Percentiles rank a stretch among this genome's conserved stretches.
Conservation (phyloP, 2,888 invertebrate species). For the Kuschelorhynchus macadamiae region DNA sequence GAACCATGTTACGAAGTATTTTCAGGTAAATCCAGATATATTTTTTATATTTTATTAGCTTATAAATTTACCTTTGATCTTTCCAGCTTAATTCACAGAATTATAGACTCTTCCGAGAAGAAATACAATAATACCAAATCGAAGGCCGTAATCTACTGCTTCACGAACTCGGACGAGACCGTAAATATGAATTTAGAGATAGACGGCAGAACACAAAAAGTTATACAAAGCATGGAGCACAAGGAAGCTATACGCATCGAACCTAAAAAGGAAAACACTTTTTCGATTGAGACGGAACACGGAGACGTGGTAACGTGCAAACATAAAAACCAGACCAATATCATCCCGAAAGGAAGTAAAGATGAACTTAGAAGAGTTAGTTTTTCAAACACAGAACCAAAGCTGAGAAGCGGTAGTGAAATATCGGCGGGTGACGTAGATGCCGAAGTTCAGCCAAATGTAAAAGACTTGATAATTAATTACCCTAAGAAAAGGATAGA, state of each 20-base stretch:
- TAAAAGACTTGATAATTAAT: constrained; percentile 49
- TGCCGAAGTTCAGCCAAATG: constrained; percentile 42
- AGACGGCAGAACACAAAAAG: constrained; percentile 42
- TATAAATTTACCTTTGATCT: constrained; percentile 1
- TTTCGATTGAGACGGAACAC: constrained; percentile 53
- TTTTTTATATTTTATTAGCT: background rate
- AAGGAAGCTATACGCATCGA: constrained; percentile 12
- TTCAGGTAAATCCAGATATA: constrained; percentile 47
- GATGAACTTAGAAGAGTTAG: constrained; percentile 19
- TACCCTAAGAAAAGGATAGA: constrained; percentile 50
- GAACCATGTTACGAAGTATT: constrained; percentile 58
- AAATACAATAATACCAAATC: constrained; percentile 57
- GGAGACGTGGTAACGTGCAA: constrained; percentile 54
- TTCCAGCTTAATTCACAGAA: constrained; percentile 56
- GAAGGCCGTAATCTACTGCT: constrained; percentile 53
- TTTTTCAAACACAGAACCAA: constrained; percentile 33
- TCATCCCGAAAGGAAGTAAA: constrained; percentile 37
- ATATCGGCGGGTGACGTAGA: constrained; percentile 1
- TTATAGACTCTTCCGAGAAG: constrained; percentile 54
- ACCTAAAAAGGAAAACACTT: constrained; percentile 31
- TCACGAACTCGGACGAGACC: constrained; percentile 50
- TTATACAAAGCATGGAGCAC: constrained; percentile 37
- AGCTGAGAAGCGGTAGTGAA: constrained; percentile 7
- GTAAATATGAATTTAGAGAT: constrained; percentile 55
- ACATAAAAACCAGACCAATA: constrained; percentile 42